A percentile compares a stretch with the other conserved stretches of the same genome.
phyloP scores from a whole-genome alignment of 2,888 invertebrate genomes.

The Chrysomela aeneicollis region DNA sequence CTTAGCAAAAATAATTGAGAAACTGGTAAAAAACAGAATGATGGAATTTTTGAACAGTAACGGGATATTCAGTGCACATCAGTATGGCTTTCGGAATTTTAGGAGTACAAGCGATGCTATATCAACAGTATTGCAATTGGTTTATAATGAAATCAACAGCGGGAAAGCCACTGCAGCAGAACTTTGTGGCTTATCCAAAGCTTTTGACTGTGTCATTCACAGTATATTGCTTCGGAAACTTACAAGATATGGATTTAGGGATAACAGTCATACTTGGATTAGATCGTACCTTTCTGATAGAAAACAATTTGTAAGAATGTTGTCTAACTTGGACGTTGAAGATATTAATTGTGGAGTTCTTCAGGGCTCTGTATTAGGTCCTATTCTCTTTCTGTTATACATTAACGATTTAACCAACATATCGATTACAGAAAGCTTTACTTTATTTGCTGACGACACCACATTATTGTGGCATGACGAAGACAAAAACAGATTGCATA shows the following conservation, averaged over 20 bases:
- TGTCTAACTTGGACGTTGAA: too few relatives aligned
- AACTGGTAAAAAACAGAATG: background rate
- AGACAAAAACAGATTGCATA: too few relatives aligned
- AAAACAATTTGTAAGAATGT: too few relatives aligned
- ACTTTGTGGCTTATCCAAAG: background rate
- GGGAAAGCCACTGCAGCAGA: background rate
- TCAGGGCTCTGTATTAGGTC: too few relatives aligned
- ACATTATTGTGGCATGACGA: background rate
- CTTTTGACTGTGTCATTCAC: background rate
- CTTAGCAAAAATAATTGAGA: too few relatives aligned
- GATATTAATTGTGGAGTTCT: too few relatives aligned
- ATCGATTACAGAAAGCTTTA: background rate
- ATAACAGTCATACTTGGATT: background rate
- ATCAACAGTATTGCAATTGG: background rate
- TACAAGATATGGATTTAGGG: background rate
- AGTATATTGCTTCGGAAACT: constrained; percentile 1
- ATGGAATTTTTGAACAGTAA: background rate
- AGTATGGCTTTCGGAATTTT: background rate
- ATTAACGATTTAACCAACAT: background rate
- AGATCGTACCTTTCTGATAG: background rate
- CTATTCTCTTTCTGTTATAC: too few relatives aligned
- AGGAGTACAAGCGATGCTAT: background rate
- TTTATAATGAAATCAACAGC: background rate
- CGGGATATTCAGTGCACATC: background rate
- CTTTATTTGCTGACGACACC: background rate